Percentiles rank a stretch among this genome's conserved stretches.
Evolutionary conservation across 2,113 vertebrate genomes (phyloP).

Genomic region (Synodontis membranacea): DNA sequence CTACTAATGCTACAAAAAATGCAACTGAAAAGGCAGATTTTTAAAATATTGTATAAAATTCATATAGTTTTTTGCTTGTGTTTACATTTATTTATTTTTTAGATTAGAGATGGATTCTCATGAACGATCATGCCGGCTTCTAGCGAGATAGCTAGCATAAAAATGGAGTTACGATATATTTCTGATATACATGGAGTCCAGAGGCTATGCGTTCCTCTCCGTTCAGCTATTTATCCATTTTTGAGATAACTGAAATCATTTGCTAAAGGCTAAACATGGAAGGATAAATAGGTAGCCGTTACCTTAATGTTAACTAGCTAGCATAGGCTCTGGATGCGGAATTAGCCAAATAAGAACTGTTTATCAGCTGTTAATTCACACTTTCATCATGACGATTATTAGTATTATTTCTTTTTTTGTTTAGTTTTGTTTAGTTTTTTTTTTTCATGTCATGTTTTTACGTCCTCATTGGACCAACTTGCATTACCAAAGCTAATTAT

Average conservation of each 20-base stretch:
- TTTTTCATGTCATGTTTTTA: background rate
- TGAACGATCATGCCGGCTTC: background rate
- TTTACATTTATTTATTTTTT: background rate
- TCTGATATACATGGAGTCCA: background rate
- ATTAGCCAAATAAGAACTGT: background rate
- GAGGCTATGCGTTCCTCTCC: background rate
- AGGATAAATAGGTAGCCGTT: background rate
- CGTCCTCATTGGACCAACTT: background rate
- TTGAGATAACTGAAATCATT: background rate
- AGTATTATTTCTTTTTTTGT: background rate
- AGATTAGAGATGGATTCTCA: background rate
- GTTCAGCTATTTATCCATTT: background rate
- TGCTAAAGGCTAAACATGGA: background rate
- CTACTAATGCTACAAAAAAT: background rate
- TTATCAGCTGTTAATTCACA: background rate
- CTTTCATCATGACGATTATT: background rate
- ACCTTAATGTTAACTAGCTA: background rate
- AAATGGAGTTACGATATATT: background rate
- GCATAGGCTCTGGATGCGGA: background rate
- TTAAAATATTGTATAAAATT: background rate
- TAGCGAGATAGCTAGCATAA: background rate
- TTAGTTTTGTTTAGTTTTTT: no score
- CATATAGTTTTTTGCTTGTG: background rate
- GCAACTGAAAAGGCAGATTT: background rate
- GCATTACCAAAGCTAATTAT: background rate